Percentiles rank a stretch among this genome's conserved stretches.
Evolutionary conservation across 2,113 vertebrate genomes (phyloP).

Genomic region (Embiotoca jacksoni): DNA sequence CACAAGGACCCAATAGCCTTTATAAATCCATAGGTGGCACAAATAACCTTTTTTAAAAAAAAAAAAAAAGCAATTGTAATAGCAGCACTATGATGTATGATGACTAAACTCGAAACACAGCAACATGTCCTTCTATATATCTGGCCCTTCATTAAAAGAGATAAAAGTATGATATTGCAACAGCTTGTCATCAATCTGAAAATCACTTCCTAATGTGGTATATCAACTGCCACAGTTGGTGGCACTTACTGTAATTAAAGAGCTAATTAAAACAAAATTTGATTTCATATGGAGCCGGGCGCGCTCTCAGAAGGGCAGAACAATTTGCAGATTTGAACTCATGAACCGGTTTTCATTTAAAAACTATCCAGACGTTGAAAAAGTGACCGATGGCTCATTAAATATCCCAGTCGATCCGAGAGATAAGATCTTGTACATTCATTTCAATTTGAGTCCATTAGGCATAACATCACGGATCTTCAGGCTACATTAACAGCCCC

Average conservation of each 20-base stretch:
- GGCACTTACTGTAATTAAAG: slow-evolving; percentile 63
- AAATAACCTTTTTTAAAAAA: not conserved
- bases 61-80: too few species aligned
- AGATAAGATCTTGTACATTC: slow-evolving; percentile 65
- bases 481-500: slow-evolving; percentile 73
- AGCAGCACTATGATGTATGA: too few species aligned
- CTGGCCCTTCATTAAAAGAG: slow-evolving; percentile 9
- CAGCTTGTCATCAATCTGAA: slow-evolving; percentile 54
- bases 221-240: slow-evolving; percentile 42
- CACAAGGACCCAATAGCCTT: slow-evolving; percentile 22
- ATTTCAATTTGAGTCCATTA: slow-evolving; percentile 77
- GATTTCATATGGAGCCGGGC: slow-evolving; percentile 40
- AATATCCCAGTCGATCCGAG: slow-evolving; percentile 48
- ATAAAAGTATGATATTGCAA: slow-evolving; percentile 27
- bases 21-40: slow-evolving; percentile 7
- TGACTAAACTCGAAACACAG: not conserved
- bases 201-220: slow-evolving; percentile 42
- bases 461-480: slow-evolving; percentile 74
- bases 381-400: slow-evolving; percentile 46
- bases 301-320: slow-evolving; percentile 17
- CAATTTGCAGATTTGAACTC: slow-evolving; percentile 49
- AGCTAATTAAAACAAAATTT: slow-evolving; percentile 60
- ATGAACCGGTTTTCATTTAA: slow-evolving; percentile 24
- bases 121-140: slow-evolving; percentile 32
- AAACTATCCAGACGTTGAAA: slow-evolving; percentile 42